Conservation (phyloP, 2,888 invertebrate species). For the Hirtodrosophila duncani region DNA sequence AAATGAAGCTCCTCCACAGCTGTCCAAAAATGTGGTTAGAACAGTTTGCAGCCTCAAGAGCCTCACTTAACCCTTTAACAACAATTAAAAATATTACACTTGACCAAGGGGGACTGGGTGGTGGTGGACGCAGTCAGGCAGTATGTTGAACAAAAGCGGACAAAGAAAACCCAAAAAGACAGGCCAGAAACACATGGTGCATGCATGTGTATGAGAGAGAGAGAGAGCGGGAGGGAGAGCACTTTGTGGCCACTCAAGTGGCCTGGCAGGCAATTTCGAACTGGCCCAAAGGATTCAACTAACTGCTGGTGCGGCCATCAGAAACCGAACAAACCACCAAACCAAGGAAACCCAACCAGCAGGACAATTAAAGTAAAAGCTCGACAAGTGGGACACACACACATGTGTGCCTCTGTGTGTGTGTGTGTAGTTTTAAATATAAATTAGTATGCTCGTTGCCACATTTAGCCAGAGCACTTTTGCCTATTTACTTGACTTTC, state of each 20-base stretch:
- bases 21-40: slow-evolving; percentile 19
- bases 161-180: slow-evolving; percentile 14
- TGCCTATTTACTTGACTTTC: slow-evolving; percentile 3
- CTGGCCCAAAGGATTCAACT: slow-evolving; percentile 36
- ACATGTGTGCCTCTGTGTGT: slow-evolving; percentile 5
- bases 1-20: slow-evolving; percentile 9
- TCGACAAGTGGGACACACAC: slow-evolving; percentile 40
- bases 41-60: slow-evolving; percentile 5
- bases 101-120: slow-evolving; percentile 31
- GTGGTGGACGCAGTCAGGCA: slow-evolving; percentile 12
- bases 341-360: slow-evolving; percentile 21
- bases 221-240: slow-evolving; percentile 19
- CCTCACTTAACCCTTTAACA: slow-evolving; percentile 63
- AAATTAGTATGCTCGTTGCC: slow-evolving; percentile 29
- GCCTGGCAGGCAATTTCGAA: slow-evolving; percentile 50
- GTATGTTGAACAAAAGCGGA: not conserved
- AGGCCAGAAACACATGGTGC: slow-evolving; percentile 16
- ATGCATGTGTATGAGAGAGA: slow-evolving; percentile 16
- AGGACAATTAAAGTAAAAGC: slow-evolving; percentile 70
- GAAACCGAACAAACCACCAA: slow-evolving; percentile 32
- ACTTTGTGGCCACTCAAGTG: slow-evolving; percentile 64
- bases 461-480: too few relatives aligned
- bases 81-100: slow-evolving; percentile 67
- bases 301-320: slow-evolving; percentile 16
- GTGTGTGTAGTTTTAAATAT: slow-evolving; percentile 20